Conservation (phyloP, 2,113 vertebrate species). For the Peromyscus californicus region DNA sequence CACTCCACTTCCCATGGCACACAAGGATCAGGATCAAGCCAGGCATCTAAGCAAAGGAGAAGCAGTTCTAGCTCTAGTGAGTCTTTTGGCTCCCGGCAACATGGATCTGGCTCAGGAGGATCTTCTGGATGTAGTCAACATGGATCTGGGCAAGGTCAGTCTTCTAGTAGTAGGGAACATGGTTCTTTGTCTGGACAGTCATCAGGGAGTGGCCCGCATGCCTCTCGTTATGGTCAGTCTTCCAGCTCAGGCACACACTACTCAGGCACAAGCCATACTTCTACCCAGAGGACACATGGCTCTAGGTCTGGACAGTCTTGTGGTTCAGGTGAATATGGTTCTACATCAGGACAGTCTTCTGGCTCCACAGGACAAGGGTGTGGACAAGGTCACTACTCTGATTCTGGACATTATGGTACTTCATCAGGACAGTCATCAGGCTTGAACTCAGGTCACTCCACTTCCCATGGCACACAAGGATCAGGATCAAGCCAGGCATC, state of each 20-base stretch:
- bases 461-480: rapidly evolving
- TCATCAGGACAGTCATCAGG: background rate
- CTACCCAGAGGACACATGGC: no score
- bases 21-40: background rate
- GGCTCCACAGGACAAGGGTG: background rate
- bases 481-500: background rate
- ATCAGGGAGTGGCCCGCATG: rapidly evolving
- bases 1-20: background rate
- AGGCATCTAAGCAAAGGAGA: background rate
- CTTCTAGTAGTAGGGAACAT: rapidly evolving
- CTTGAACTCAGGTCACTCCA: background rate
- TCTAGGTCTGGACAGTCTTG: no score
- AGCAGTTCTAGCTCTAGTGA: background rate
- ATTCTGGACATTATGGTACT: background rate
- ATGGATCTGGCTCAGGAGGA: rapidly evolving
- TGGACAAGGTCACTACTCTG: background rate
- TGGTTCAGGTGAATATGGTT: no score
- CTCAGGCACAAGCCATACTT: no score
- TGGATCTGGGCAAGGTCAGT: rapidly evolving
- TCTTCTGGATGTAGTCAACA: background rate
- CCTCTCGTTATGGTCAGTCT: no score
- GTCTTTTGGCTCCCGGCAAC: background rate
- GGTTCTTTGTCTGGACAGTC: background rate
- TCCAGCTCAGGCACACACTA: no score
- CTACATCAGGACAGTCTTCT: background rate